Evolutionary conservation across 2,888 invertebrate species (phyloP), one percentile per base, ranked within the genome.

Genomic region (Cantharis rustica): DNA sequence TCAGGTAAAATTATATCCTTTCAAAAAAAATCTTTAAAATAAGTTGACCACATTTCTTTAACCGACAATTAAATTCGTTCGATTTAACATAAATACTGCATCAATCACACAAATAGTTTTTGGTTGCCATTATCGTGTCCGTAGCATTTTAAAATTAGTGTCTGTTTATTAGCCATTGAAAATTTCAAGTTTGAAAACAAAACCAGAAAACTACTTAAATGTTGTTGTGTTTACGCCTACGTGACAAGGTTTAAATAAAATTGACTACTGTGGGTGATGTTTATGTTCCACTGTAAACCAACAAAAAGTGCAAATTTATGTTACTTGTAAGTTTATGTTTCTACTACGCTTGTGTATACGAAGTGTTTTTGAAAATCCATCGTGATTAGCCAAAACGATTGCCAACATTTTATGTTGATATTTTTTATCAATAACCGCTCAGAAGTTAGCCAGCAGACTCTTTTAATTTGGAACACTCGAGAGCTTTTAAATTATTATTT

Each of bases 221-320:
- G 72, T 61, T 69, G 61, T 68, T 69, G 27, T 64, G 27, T 27
- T 61, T 66, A 16, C 73, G 73, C 73, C 73, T 68, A 73, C 73
- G 27, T 63, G 16, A 73, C 73, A 61, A 69, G 61, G 61, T 73
- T 73, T 71, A 68, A 66, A 69, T 73, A 69, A 73, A 73, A 73
- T 62, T 68, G 73, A 73, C 73, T 73, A 73, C 73, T 73, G 71
- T 71, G 68, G 73, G 73, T 73, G 73, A 73, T 68, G 73, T 73
- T 73, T 73, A 73, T 68, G 73, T 73, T 69, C 69, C 61, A 68
- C 73, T 68, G 61, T 73, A 73, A 71, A 73, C 68, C 73, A 68
- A 73, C 73, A 69, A 73, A 73, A 73, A 73, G 61, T 73, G 62
- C 69, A 68, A 16, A 68, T 73, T 73, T 73, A 73, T 69, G 73